Percentiles rank a stretch among this genome's conserved stretches.
Conservation (phyloP, 2,113 vertebrate species). For the Circaetus gallicus region DNA sequence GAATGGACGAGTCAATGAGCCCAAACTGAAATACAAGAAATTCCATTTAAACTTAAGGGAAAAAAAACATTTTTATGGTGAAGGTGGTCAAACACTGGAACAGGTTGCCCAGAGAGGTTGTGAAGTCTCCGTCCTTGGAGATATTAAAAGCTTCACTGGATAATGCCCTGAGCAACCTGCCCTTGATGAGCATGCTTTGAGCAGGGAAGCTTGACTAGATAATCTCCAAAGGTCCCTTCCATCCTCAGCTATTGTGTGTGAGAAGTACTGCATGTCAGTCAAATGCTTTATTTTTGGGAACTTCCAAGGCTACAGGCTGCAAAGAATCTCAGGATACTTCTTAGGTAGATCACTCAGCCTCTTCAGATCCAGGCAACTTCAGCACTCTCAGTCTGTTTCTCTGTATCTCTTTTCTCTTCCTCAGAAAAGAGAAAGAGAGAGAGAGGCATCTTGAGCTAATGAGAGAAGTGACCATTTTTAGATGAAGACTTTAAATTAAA, state of each 20-base stretch:
- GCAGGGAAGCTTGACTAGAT: background rate
- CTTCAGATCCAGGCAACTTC: background rate
- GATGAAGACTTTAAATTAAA: background rate
- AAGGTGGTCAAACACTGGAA: background rate
- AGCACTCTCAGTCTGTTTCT: background rate
- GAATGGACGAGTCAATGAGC: background rate
- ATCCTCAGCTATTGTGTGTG: background rate
- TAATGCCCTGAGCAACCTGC: background rate
- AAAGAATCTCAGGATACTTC: background rate
- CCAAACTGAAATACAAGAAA: background rate
- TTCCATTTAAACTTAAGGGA: background rate
- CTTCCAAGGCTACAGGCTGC: background rate
- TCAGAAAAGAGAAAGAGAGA: background rate
- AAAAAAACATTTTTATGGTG: background rate
- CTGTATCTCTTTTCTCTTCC: background rate
- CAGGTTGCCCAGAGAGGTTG: background rate
- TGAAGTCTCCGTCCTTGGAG: background rate
- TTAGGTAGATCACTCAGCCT: background rate
- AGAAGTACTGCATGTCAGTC: background rate
- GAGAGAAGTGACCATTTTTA: background rate
- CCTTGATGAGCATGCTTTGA: background rate
- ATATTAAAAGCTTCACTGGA: background rate
- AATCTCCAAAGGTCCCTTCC: background rate
- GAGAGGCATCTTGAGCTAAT: background rate
- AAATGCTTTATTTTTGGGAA: background rate